phyloP scores from a whole-genome alignment of 2,888 invertebrate species.

The Phrixothrix hirtus region DNA sequence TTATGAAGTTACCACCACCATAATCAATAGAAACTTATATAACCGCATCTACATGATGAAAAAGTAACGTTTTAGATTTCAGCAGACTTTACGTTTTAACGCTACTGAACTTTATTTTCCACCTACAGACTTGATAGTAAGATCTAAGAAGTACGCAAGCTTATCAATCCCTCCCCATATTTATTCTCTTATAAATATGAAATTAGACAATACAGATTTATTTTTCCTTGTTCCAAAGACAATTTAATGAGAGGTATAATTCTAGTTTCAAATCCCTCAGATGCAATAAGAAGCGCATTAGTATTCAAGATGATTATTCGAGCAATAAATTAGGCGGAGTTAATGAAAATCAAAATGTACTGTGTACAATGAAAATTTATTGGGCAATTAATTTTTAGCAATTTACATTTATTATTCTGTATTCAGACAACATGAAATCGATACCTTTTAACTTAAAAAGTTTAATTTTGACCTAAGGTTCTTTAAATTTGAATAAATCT shows the following conservation, averaged over 20 bases:
- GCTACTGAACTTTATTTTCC: constrained; percentile 36
- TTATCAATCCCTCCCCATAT: constrained; percentile 43
- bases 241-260: neutral
- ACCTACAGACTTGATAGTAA: constrained; percentile 33
- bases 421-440: too few species aligned
- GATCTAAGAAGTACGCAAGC: constrained; percentile 39
- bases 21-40: neutral
- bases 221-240: neutral
- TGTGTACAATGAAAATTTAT: too few species aligned
- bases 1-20: constrained; percentile 2
- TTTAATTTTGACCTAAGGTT: too few species aligned
- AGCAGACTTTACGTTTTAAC: constrained; percentile 22
- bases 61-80: constrained; percentile 9
- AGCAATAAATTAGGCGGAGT: constrained; percentile 6
- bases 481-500: too few species aligned
- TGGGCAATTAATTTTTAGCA: too few species aligned
- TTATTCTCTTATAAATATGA: neutral
- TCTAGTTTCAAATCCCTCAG: too few species aligned
- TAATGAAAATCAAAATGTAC: constrained; percentile 13
- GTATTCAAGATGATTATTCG: constrained; percentile 8
- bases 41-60: constrained; percentile 5
- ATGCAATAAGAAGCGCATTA: too few species aligned
- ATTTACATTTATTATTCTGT: too few species aligned
- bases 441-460: too few species aligned
- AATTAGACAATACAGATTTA: neutral